A percentile compares a stretch with the other conserved stretches of the same genome.
Conservation (phyloP, 2,797 vertebrate genomes). For the Cottoperca gobio region DNA sequence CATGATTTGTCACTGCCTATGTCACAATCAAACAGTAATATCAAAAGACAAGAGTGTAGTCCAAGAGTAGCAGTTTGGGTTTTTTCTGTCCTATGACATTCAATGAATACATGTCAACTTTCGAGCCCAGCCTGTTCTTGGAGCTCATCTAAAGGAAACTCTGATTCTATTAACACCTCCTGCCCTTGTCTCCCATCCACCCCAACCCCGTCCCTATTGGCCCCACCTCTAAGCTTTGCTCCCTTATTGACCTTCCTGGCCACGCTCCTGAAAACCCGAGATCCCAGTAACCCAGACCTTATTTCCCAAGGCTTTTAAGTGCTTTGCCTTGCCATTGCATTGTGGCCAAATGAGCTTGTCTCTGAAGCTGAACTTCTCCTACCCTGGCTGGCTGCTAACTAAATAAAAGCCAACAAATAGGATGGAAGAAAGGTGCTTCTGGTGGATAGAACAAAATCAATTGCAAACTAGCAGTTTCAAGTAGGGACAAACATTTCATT, state of each 20-base stretch:
- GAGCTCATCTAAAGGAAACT: constrained; percentile 68
- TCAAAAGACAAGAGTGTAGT: constrained; percentile 51
- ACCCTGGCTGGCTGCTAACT: constrained; percentile 41
- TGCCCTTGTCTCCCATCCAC: constrained; percentile 50
- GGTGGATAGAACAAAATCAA: constrained; percentile 41
- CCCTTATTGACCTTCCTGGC: constrained; percentile 71
- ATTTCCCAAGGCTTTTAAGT: constrained; percentile 75
- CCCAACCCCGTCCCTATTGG: constrained; percentile 24
- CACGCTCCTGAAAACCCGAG: constrained; percentile 53
- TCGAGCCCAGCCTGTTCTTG: constrained; percentile 45
- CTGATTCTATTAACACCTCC: constrained; percentile 75
- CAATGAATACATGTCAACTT: constrained; percentile 76
- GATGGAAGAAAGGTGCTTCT: constrained; percentile 32
- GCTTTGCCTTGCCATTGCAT: constrained; percentile 53
- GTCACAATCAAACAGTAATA: constrained; percentile 50
- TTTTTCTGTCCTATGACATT: constrained; percentile 63
- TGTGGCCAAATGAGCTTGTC: constrained; percentile 69
- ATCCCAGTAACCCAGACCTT: constrained; percentile 65
- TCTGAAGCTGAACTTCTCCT: constrained; percentile 36
- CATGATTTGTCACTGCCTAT: constrained; percentile 50
- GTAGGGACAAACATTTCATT: constrained; percentile 47
- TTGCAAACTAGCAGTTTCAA: constrained; percentile 48
- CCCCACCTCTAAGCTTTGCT: constrained; percentile 29
- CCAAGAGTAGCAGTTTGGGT: constrained; percentile 35
- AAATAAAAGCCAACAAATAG: constrained; percentile 58